Base-by-base conservation (phyloP, 2,888 invertebrate species). In the Rhamphomyia laevipes region DNA sequence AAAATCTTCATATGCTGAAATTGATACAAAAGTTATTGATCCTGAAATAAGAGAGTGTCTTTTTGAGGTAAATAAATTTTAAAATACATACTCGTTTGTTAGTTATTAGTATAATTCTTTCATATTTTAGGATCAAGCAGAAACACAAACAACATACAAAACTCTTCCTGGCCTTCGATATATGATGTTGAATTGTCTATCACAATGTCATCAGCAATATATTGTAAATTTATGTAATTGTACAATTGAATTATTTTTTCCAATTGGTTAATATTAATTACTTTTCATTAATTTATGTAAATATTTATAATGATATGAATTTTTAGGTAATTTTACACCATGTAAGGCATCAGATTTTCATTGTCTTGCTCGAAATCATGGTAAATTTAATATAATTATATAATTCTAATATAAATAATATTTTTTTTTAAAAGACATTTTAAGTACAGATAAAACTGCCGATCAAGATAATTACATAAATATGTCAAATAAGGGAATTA, bases 121-220 rank as follows among this genome's bases (percentile, higher is more conserved):
- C 7, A 18, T 4, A 6, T 45, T 47, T 10, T n/a, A 60, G 60
- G 62, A 67, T 35, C 67, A 66, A 50, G 50, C 51, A 33, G n/a
- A 31, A 4, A 3, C 57, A 1, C 53, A 58, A 50, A 54, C 50
- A 23, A 42, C 7, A 4, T 66, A 63, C 53, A 65, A 61, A 47
- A 61, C 64, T 10, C 53, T 70, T 23, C 54, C 57, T 9, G 67
- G 65, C 23, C 63, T 66, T 50, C 58, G 60, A 42, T 70, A 70
- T 53, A 65, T 67, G 61, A 58, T 60, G 51, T 61, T 64, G 51
- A 70, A 70, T 59, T 70, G 70, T 52, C 55, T 61, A 48, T 59
- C 67, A 18, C 62, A 68, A 55, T 70, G 70, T 54, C 66, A 67
- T 55, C 69, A 69, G 54, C 61, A 63, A 55, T 61, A 68, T 59